phyloP scores from a whole-genome alignment of 2,797 vertebrate genomes.

The Hylomyscus alleni region DNA sequence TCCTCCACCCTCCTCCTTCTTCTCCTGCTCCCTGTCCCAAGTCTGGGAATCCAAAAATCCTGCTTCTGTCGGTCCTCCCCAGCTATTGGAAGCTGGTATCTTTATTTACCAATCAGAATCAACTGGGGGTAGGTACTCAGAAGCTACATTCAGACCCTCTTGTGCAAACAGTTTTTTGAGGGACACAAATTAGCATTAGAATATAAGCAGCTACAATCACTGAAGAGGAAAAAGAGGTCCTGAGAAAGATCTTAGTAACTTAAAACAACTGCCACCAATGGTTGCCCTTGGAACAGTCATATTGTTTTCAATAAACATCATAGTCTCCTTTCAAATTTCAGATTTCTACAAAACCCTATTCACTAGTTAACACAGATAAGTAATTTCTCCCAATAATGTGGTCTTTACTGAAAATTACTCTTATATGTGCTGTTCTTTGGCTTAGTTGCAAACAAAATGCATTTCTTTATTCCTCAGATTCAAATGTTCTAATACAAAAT shows the following conservation, averaged over 20 bases:
- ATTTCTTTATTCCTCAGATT: conserved; percentile 51
- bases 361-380: conserved; percentile 29
- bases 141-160: background rate
- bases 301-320: conserved; percentile 33
- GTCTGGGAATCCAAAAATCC: background rate
- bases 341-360: conserved; percentile 12
- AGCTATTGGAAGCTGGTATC: background rate
- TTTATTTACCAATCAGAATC: background rate
- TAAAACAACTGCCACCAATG: conserved; percentile 46
- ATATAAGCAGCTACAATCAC: background rate
- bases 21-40: background rate
- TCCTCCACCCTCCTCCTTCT: too few relatives aligned
- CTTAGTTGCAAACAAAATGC: conserved; percentile 69
- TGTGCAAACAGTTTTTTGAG: background rate
- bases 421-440: conserved; percentile 15
- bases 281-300: conserved; percentile 27
- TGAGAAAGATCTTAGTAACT: conserved; percentile 15
- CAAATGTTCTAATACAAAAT: conserved; percentile 56
- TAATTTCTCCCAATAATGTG: background rate
- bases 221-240: background rate
- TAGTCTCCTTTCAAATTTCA: background rate
- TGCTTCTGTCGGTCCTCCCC: background rate
- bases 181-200: background rate
- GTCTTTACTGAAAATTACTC: conserved; percentile 58
- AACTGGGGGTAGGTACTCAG: background rate